Evolutionary conservation across 2,113 vertebrate genomes (phyloP).

Genomic region (Albula goreensis): DNA sequence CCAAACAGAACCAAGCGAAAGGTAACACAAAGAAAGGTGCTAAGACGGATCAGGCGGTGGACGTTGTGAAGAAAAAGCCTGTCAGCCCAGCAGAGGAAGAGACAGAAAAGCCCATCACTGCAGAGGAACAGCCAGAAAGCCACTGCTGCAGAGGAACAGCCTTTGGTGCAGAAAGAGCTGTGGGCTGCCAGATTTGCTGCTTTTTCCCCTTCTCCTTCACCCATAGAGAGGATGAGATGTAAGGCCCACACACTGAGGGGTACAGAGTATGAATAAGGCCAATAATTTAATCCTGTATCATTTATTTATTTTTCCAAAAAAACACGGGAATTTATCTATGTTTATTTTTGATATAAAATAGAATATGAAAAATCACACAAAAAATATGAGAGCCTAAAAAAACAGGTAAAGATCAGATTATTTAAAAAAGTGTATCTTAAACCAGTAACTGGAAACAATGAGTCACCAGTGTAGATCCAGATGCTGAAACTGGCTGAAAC

Average conservation of each 20-base stretch:
- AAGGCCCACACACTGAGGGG: slow-evolving; percentile 48
- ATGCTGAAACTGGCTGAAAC: too few relatives aligned
- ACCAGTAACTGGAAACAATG: too few relatives aligned
- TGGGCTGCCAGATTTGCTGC: slow-evolving; percentile 41
- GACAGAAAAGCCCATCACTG: slow-evolving; percentile 13
- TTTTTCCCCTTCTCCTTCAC: slow-evolving; percentile 46
- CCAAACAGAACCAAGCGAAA: slow-evolving; percentile 7
- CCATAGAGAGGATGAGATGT: slow-evolving; percentile 82
- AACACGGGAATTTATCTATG: too few relatives aligned
- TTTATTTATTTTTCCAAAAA: too few relatives aligned
- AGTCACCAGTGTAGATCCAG: too few relatives aligned
- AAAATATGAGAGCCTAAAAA: too few relatives aligned
- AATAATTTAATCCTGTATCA: too few relatives aligned
- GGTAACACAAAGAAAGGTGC: neutral
- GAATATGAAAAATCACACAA: too few relatives aligned
- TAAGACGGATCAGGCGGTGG: neutral
- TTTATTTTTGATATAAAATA: too few relatives aligned
- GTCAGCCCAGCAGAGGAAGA: slow-evolving; percentile 1
- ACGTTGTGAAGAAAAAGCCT: slow-evolving; percentile 23
- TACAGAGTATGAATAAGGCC: neutral
- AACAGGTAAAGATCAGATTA: too few relatives aligned
- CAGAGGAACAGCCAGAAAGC: slow-evolving; percentile 40
- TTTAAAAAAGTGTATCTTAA: too few relatives aligned
- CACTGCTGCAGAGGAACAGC: slow-evolving; percentile 6
- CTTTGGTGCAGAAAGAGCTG: slow-evolving; percentile 40